phyloP scores from a whole-genome alignment of 2,797 vertebrate genomes.

The Lacerta viridis region DNA sequence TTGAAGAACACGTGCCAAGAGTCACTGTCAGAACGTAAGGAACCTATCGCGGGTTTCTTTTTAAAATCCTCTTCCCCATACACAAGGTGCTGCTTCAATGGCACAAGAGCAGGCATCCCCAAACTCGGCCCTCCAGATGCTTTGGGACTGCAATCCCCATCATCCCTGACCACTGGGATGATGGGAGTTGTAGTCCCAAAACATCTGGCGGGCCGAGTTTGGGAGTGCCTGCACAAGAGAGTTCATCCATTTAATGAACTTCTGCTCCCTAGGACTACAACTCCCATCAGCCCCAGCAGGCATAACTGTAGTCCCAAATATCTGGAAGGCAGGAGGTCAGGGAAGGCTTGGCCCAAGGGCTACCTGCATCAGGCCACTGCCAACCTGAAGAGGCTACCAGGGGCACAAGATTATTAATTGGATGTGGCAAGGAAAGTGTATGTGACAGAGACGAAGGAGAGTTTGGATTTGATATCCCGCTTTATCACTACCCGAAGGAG shows the following conservation, averaged over 20 bases:
- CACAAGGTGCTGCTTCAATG: too few species aligned
- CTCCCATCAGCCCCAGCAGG: not conserved
- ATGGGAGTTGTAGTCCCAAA: too few species aligned
- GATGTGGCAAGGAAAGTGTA: not conserved
- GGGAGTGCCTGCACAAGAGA: too few species aligned
- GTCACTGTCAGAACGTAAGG: not conserved
- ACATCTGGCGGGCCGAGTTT: too few species aligned
- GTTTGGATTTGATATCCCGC: too few species aligned
- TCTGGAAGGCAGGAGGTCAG: not conserved
- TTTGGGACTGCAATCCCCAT: too few species aligned
- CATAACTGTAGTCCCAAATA: not conserved
- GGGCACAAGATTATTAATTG: not conserved
- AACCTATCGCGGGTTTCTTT: not conserved
- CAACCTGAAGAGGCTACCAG: not conserved
- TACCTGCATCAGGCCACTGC: too few species aligned
- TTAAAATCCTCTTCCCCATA: not conserved
- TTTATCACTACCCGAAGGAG: too few species aligned
- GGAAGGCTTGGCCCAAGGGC: too few species aligned
- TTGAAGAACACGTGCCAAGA: not conserved
- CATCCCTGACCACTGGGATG: too few species aligned
- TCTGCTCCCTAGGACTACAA: not conserved
- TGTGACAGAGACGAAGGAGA: not conserved
- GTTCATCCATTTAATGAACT: not conserved
- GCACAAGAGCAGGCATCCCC: too few species aligned
- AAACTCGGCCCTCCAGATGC: too few species aligned